Evolutionary conservation across 2,113 vertebrate genomes (phyloP), one percentile per base, ranked within the genome.

Genomic region (Nothobranchius kuhntae): DNA sequence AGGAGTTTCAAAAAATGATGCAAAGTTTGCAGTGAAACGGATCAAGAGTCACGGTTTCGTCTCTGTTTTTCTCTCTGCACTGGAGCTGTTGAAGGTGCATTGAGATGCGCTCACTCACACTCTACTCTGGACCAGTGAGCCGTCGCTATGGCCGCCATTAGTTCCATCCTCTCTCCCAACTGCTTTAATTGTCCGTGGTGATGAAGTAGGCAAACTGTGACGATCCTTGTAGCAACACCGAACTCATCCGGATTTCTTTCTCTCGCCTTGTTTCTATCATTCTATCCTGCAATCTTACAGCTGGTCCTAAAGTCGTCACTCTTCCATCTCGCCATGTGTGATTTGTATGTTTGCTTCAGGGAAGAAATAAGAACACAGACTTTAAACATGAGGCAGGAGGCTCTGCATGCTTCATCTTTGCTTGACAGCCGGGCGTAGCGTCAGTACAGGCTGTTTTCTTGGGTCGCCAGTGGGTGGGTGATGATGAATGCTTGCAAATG

Each of bases 341-440:
- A 74, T 89, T 88, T 90, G 84, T 88, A 87, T 90, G 88, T 91
- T 89, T 92, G 87, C 21, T 21, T 21, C 21, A 21, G 21, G 21
- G 21, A 21, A 21, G 21, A 21, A 21, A 21, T 21, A 21, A 21
- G 21, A 21, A 21, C 21, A 67, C 74, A 71, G 68, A 75, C 61
- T 57, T 65, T 56, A 52, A 53, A 42, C 71, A 67, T 78, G 55
- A 46, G 61, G 52, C n/a, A 56, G 71, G 71, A 86, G 77, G 67
- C 78, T 73, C 65, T 77, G 89, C 87, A 38, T 62, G 90, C 84
- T 80, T 89, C 60, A 71, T 66, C 85, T 46, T 81, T 13, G 84
- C 74, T 44, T 55, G 69, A 73, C 84, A 78, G 78, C 77, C 58
- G 57, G 53, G 42, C 85, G 88, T 91, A 86, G 89, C 83, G 75